Evolutionary conservation across 2,113 vertebrate species (phyloP).

Genomic region (Tetrao urogallus): DNA sequence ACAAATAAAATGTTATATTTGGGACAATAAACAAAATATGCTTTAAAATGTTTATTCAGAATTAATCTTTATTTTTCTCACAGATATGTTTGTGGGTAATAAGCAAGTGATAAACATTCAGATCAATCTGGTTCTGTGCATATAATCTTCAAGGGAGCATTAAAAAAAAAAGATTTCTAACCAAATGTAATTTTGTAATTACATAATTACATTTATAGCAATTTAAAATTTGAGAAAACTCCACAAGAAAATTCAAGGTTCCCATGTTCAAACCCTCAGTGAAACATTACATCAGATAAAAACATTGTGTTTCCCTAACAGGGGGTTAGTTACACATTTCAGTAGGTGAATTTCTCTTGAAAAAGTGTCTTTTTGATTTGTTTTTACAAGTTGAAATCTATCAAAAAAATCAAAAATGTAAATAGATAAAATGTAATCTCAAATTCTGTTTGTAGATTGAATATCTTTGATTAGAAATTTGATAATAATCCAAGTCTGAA

Average conservation of each 20-base stretch:
- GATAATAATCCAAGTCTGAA: background rate
- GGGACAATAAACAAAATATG: background rate
- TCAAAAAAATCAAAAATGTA: background rate
- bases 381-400: background rate
- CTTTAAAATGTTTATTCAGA: background rate
- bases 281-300: background rate
- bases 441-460: background rate
- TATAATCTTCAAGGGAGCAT: background rate
- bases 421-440: background rate
- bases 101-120: background rate
- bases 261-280: background rate
- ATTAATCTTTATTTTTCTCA: background rate
- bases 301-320: background rate
- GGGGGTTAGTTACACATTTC: background rate
- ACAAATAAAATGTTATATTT: background rate
- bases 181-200: background rate
- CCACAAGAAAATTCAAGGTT: background rate
- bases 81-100: background rate
- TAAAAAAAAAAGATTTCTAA: background rate
- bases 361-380: background rate
- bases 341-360: background rate
- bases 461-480: background rate
- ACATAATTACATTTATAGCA: background rate
- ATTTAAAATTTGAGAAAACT: background rate
- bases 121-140: background rate